These are phyloP conservation scores for Mandrillus leucophaeus DNA, from an alignment of 2,113 vertebrate species.

Conservation along the genomic window DNA sequence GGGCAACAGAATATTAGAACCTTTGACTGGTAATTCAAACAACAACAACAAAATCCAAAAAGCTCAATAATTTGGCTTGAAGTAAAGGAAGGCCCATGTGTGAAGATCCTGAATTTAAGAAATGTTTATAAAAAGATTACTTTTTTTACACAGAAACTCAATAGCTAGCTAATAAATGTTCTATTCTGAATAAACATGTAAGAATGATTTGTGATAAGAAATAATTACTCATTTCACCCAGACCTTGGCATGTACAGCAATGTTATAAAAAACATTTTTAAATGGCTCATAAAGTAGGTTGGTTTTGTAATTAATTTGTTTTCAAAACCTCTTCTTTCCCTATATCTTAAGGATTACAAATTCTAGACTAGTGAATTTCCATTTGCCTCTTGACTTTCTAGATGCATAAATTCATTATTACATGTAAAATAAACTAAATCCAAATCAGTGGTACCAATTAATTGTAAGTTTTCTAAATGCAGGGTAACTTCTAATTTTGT, in stretches of 20 bases:
- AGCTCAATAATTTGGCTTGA: background rate
- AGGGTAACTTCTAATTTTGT: background rate
- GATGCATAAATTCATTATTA: background rate
- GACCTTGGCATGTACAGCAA: background rate
- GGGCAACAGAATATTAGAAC: background rate
- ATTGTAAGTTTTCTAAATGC: background rate
- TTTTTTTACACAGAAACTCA: background rate
- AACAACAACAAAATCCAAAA: background rate
- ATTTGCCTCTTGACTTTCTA: background rate
- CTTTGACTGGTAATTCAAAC: background rate
- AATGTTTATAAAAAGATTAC: slow-evolving; percentile 1
- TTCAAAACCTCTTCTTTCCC: background rate
- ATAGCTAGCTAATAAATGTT: background rate
- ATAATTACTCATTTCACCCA: background rate
- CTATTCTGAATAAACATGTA: background rate
- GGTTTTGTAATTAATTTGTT: background rate
- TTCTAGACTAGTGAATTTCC: background rate
- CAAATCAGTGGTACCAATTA: background rate
- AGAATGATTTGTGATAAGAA: background rate
- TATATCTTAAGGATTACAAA: background rate
- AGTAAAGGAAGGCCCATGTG: background rate
- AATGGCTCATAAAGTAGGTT: background rate
- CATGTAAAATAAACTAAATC: background rate
- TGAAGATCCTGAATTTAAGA: background rate
- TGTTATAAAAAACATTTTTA: background rate